These are phyloP conservation scores for Chloroceryle amazona DNA, from an alignment of 2,797 vertebrate species.

Conservation along the genomic window DNA sequence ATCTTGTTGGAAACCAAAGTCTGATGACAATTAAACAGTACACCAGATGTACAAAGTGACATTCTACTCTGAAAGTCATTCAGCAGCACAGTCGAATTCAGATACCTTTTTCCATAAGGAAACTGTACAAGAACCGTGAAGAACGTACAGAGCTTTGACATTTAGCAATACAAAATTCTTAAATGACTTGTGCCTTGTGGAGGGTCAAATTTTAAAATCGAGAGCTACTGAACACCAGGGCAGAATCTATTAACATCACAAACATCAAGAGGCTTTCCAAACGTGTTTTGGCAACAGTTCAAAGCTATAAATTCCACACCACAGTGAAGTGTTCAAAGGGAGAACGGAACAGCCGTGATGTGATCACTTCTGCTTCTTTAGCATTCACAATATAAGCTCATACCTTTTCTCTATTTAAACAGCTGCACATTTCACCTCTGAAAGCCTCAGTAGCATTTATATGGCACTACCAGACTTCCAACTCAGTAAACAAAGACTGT, in stretches of 20 bases:
- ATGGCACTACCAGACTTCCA: not conserved
- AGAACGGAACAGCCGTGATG: not conserved
- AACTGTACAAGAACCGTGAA: not conserved
- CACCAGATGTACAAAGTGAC: slow-evolving; percentile 22
- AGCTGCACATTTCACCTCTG: not conserved
- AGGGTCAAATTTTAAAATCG: slow-evolving; percentile 26
- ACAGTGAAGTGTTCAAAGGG: not conserved
- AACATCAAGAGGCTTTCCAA: slow-evolving; percentile 25
- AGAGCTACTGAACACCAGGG: not conserved
- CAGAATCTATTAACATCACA: slow-evolving; percentile 24
- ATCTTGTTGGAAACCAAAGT: slow-evolving; percentile 10
- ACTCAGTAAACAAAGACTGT: not conserved
- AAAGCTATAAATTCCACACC: not conserved
- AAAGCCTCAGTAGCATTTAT: not conserved
- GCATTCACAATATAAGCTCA: not conserved
- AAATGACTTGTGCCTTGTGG: not conserved
- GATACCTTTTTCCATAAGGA: not conserved
- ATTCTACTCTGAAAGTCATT: slow-evolving; percentile 9
- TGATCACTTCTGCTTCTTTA: not conserved
- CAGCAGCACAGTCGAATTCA: not conserved
- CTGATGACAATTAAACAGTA: slow-evolving; percentile 52
- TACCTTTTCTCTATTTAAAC: not conserved
- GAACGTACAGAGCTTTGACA: not conserved
- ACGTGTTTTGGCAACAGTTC: not conserved
- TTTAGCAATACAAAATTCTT: not conserved